These are phyloP conservation scores for Heliconius aoede DNA, from an alignment of 2,888 invertebrate genomes.

Conservation along the genomic window DNA sequence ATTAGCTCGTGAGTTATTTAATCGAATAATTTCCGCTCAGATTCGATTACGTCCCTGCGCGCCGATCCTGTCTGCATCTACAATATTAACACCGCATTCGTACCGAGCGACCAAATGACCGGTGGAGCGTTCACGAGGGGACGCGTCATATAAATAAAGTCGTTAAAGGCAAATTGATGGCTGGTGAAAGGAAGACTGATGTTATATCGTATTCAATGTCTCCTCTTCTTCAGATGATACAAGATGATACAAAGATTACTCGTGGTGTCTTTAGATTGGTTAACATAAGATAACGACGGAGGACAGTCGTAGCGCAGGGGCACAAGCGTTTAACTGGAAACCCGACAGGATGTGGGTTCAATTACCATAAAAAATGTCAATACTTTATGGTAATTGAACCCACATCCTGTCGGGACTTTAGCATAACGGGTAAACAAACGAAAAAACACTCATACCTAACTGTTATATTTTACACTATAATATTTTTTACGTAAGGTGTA, in stretches of 20 bases:
- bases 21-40: slow-evolving; percentile 35
- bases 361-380: background rate
- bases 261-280: background rate
- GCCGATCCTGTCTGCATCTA: slow-evolving; percentile 19
- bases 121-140: slow-evolving; percentile 41
- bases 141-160: slow-evolving; percentile 45
- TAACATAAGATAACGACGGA: too few species aligned
- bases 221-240: background rate
- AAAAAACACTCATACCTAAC: background rate
- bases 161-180: slow-evolving; percentile 36
- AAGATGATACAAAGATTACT: background rate
- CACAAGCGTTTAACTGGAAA: too few species aligned
- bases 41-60: slow-evolving; percentile 38
- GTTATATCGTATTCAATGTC: slow-evolving; percentile 16
- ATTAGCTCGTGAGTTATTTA: slow-evolving; percentile 28
- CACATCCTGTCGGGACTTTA: background rate
- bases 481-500: background rate
- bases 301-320: too few species aligned
- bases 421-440: background rate
- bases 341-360: too few species aligned
- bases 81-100: slow-evolving; percentile 35
- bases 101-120: slow-evolving; percentile 36
- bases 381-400: background rate
- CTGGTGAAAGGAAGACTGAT: slow-evolving; percentile 17
- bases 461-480: background rate